Conservation (phyloP, 2,113 vertebrate genomes). For the Rutilus rutilus region DNA sequence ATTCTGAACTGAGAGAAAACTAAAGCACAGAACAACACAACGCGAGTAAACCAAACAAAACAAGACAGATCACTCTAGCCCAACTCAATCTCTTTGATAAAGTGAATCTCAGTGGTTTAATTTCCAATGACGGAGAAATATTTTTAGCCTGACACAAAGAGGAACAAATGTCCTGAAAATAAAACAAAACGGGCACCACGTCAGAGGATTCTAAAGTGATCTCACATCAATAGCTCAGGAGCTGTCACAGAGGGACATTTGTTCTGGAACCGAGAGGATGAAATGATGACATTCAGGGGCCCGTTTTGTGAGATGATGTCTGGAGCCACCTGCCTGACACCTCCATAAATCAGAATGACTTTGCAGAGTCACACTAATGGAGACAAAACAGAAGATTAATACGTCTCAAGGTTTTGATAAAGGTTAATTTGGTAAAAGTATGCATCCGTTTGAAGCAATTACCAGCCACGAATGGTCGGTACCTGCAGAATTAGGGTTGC, state of each 20-base stretch:
- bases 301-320: constrained; percentile 60
- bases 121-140: constrained; percentile 30
- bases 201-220: constrained; percentile 43
- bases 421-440: constrained; percentile 82
- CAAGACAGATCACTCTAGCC: background rate
- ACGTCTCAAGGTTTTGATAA: constrained; percentile 75
- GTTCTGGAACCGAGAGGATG: constrained; percentile 49
- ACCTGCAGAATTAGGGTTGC: constrained; percentile 74
- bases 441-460: constrained; percentile 79
- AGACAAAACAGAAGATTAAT: constrained; percentile 78
- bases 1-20: background rate
- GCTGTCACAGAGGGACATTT: constrained; percentile 49
- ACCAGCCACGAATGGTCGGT: constrained; percentile 66
- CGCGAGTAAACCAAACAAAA: background rate
- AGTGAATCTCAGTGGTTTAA: background rate
- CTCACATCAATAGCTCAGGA: constrained; percentile 50
- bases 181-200: constrained; percentile 33
- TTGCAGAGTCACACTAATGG: constrained; percentile 66
- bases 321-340: constrained; percentile 61
- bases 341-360: constrained; percentile 69
- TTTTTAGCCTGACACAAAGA: constrained; percentile 37
- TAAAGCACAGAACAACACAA: background rate
- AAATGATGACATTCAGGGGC: constrained; percentile 62
- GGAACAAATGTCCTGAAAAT: constrained; percentile 27
- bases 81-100: constrained; percentile 44